Base-by-base conservation (phyloP, 2,888 invertebrate species). In the Colletes collaris region DNA sequence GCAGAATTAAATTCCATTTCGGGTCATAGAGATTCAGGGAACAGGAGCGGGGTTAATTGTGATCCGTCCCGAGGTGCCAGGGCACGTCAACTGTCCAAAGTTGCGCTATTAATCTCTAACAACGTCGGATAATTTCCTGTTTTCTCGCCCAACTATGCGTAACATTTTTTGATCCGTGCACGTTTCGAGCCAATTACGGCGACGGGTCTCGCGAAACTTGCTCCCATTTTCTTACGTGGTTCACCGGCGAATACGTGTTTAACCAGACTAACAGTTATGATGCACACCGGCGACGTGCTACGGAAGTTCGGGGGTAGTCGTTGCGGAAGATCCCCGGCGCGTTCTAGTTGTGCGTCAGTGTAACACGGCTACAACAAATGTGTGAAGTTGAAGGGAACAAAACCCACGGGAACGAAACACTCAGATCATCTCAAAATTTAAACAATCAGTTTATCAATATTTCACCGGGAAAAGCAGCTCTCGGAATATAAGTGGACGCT, bases 221-320 rank as follows among this genome's bases (percentile, higher is more conserved):
- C 62, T 69, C 44, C 59, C 56, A 69, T 81, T 66, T 78, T 81
- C 77, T 71, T 77, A 62, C 60, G 50, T 46, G 64, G 27, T 27
- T 27, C 27, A 16, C 19, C 40, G 65, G 37, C 70, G 68, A 79
- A 67, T 68, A 60, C 71, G 71, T 67, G 67, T 81, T 84, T 84
- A 83, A 78, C 74, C 67, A 67, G 65, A 67, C 81, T 75, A 81
- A 75, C 81, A 81, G 72, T 81, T 66, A 70, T 79, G 84, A 83
- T 62, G 75, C 81, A 83, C 63, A 74, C 27, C 66, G 66, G 50
- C 68, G 68, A 83, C 84, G 83, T 81, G 84, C 74, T 50, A 37
- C 64, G 44, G 58, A 72, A 83, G 75, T 67, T 83, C 78, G 63
- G 69, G 69, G 46, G n/a, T 37, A 55, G 72, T 68, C 68, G 58